phyloP scores from a whole-genome alignment of 2,888 invertebrate genomes.

The Drosophila vallismaia region DNA sequence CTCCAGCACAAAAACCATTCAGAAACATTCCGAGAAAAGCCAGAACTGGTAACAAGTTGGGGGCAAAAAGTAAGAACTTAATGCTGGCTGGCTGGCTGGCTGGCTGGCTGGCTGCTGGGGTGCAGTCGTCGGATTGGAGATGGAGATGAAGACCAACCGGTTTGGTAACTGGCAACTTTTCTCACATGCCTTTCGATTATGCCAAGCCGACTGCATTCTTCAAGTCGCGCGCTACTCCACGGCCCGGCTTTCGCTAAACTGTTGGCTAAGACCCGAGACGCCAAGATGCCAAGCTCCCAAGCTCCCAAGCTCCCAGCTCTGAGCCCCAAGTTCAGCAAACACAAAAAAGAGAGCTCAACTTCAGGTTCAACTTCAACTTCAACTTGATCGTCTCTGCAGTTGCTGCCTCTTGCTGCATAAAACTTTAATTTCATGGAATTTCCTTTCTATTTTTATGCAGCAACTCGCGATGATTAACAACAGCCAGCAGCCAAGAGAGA shows the following conservation, averaged over 20 bases:
- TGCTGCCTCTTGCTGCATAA: conserved; percentile 42
- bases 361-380: conserved; percentile 49
- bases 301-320: conserved; percentile 10
- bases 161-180: conserved; percentile 57
- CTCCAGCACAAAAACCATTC: conserved; percentile 26
- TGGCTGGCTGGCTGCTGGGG: conserved; percentile 24
- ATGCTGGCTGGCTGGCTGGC: conserved; percentile 9
- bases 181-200: conserved; percentile 77
- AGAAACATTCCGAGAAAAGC: conserved; percentile 51
- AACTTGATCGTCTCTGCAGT: conserved; percentile 36
- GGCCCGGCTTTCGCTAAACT: conserved; percentile 48
- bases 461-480: conserved; percentile 56
- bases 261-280: conserved; percentile 33
- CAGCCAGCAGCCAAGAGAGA: conserved; percentile 16
- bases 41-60: conserved; percentile 66
- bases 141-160: conserved; percentile 28
- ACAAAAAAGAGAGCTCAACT: conserved; percentile 20
- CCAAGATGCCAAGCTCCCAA: conserved; percentile 1
- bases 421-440: conserved; percentile 73
- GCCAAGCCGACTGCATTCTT: conserved; percentile 75
- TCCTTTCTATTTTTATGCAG: conserved; percentile 76
- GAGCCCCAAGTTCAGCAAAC: conserved; percentile 25
- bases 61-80: conserved; percentile 71
- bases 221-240: conserved; percentile 44
- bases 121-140: conserved; percentile 38